phyloP scores from a whole-genome alignment of 2,113 vertebrate species.

The Falco punctatus region DNA sequence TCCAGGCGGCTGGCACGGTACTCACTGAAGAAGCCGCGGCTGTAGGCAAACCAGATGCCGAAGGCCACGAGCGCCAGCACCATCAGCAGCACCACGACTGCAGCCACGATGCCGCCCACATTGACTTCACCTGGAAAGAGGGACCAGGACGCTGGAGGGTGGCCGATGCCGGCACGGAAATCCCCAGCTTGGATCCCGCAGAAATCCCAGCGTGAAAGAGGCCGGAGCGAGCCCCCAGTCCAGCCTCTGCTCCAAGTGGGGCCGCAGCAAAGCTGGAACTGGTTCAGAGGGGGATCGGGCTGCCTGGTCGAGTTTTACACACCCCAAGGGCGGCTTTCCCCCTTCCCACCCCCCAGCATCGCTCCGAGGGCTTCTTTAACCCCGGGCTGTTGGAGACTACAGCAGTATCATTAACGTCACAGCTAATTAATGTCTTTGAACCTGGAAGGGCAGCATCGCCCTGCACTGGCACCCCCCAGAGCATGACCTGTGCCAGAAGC shows the following conservation, averaged over 20 bases:
- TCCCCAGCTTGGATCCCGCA: neutral
- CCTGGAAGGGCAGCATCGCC: neutral
- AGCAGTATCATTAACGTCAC: neutral
- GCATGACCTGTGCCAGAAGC: neutral
- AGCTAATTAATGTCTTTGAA: neutral
- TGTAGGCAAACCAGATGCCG: conserved; percentile 85
- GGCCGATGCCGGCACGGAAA: neutral
- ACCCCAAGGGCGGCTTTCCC: neutral
- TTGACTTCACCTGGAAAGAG: conserved; percentile 82
- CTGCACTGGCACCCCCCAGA: neutral
- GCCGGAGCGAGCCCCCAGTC: neutral
- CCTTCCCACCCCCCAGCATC: too few relatives aligned
- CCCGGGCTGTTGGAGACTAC: neutral
- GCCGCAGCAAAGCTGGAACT: neutral
- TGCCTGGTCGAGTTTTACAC: neutral
- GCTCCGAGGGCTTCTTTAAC: neutral
- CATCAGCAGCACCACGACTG: conserved; percentile 76
- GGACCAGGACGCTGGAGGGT: neutral
- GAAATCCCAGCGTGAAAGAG: neutral
- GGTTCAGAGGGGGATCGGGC: neutral
- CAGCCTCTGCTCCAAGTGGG: neutral
- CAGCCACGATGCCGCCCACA: conserved; percentile 85
- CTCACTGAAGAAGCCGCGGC: conserved; percentile 89
- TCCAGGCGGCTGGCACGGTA: neutral
- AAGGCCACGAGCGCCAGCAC: conserved; percentile 75